Base-by-base conservation (phyloP, 2,113 vertebrate species). In the Microcebus ravelobensis region DNA sequence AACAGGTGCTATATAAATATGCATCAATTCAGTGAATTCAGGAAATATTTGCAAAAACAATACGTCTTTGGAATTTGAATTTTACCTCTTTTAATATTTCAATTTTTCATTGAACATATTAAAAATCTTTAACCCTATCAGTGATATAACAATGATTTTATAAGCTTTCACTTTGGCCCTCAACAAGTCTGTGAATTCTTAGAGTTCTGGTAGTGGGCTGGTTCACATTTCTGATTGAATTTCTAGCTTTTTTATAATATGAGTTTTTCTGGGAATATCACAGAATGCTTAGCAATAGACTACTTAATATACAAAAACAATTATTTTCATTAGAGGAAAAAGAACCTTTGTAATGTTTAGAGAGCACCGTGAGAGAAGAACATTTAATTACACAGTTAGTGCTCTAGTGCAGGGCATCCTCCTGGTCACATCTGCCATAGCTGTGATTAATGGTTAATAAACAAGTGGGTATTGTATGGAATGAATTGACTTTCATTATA, bases 331-430 rank as follows among this genome's bases (percentile, higher is more conserved):
- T 93, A 85, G 25, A 73, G 8, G 13, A 21, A 59, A 89, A 87
- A 77, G n/a, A 79, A 93, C 9, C 88, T 95, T 68, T 93, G 39
- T 74, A 77, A 70, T 48, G 50, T 83, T 87, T 50, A 52, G 25
- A 63, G 42, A 96, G 23, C 14, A 76, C 67, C 61, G 29, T 34
- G 27, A 95, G 45, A 93, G 87, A 95, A 96, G 63, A 76, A 80
- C 83, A 93, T 96, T 96, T 95, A 95, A 96, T 96, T 97, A 93
- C 63, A 82, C 45, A 84, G 83, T 77, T 84, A 94, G 96, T 84
- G 31, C 57, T 71, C 85, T 23, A 79, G 36, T 50, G 20, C 15
- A 76, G 68, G 63, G 68, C 83, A 74, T 65, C 59, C 65, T 76
- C 57, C 21, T 63, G 91, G 91, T 57, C 92, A 61, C 36, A 74